Evolutionary conservation across 2,113 vertebrate genomes (phyloP).

Genomic region (Anolis sagrei): DNA sequence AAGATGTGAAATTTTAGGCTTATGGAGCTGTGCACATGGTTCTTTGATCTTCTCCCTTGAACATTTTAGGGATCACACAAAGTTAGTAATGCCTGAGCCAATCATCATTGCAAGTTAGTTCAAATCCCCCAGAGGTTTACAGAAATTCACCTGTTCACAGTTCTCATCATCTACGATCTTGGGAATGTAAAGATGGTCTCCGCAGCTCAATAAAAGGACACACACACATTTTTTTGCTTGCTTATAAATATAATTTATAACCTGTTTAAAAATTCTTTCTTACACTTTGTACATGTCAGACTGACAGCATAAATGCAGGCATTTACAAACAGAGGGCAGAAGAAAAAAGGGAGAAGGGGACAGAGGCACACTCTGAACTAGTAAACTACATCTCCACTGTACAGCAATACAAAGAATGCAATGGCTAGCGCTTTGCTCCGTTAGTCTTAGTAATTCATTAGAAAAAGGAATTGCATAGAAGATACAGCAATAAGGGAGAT

Average conservation of each 20-base stretch:
- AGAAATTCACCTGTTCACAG: background rate
- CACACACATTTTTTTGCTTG: constrained; percentile 75
- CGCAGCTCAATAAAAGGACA: constrained; percentile 51
- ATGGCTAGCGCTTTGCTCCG: constrained; percentile 81
- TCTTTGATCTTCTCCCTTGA: background rate
- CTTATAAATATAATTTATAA: constrained; percentile 99
- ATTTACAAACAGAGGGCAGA: constrained; percentile 84
- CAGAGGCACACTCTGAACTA: constrained; percentile 86
- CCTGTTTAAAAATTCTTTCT: constrained; percentile 98
- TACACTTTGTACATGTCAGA: constrained; percentile 96
- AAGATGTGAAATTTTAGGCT: background rate
- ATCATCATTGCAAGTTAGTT: background rate
- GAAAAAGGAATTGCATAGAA: constrained; percentile 96
- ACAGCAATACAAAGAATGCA: constrained; percentile 79
- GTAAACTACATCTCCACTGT: constrained; percentile 80
- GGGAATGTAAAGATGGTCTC: background rate
- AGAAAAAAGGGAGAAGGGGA: constrained; percentile 70
- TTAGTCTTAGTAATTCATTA: constrained; percentile 74
- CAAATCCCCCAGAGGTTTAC: background rate
- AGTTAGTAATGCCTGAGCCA: too few relatives aligned
- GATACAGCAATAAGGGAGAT: constrained; percentile 86
- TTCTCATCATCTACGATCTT: background rate
- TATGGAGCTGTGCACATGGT: background rate
- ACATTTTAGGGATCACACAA: background rate
- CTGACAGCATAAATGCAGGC: constrained; percentile 87